Percentiles rank a stretch among this genome's conserved stretches.
phyloP scores from a whole-genome alignment of 1,140 invertebrate genomes.

The Papilio xuthus region DNA sequence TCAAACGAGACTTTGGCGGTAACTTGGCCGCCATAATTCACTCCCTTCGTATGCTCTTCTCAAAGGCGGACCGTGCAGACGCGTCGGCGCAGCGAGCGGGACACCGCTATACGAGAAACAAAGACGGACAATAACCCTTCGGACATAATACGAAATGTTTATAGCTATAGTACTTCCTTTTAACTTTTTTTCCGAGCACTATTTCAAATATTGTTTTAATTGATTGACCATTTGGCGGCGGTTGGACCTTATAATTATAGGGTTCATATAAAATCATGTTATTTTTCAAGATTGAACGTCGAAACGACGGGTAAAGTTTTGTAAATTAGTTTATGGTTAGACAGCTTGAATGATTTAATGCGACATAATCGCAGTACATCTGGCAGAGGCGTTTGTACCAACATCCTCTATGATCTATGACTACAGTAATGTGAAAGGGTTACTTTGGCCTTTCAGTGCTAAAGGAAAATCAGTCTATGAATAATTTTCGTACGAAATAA shows the following conservation, averaged over 20 bases:
- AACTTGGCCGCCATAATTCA: conserved; percentile 69
- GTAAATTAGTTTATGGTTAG: conserved; percentile 38
- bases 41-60: conserved; percentile 63
- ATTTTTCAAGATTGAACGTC: conserved; percentile 37
- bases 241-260: conserved; percentile 64
- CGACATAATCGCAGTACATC: conserved; percentile 22
- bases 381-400: background rate
- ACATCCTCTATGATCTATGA: background rate
- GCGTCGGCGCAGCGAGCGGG: conserved; percentile 67
- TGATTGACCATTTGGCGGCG: conserved; percentile 73
- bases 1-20: conserved; percentile 77
- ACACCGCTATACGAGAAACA: conserved; percentile 47
- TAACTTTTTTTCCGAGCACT: conserved; percentile 70
- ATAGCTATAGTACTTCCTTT: conserved; percentile 71
- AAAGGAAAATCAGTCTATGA: no score
- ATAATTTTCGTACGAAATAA: no score
- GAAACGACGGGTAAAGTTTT: conserved; percentile 31
- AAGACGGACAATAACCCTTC: conserved; percentile 43
- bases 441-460: background rate
- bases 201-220: conserved; percentile 80
- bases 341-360: conserved; percentile 37
- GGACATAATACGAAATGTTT: conserved; percentile 69
- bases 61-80: conserved; percentile 66
- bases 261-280: conserved; percentile 54
- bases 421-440: background rate